Evolutionary conservation across 1,140 invertebrate species (phyloP), one percentile per base, ranked within the genome.

Genomic region (Neodiprion fabricii): DNA sequence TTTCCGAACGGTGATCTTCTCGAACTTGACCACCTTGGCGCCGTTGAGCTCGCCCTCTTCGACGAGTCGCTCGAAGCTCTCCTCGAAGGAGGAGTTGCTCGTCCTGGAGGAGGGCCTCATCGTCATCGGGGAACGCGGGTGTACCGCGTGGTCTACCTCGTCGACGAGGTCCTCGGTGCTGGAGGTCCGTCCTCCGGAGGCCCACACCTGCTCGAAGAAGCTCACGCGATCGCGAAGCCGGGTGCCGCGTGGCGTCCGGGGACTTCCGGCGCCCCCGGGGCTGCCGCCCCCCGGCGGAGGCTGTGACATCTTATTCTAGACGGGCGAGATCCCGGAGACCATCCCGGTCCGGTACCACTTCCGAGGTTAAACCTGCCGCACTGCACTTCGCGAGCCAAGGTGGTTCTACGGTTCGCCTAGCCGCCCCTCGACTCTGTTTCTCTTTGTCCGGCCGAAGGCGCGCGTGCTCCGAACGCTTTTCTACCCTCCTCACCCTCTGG

Each of bases 191-290:
- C 78, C 80, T 5, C 91, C 91, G 28, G 90, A 90, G 0, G 81
- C 80, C 92, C 93, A 95, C 23, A 95, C 90, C 85, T 93, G 92
- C 79, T 96, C 94, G 85, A 93, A 95, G 84, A 94, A 94, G 71
- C 89, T 92, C 73, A 95, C 94, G 80, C 92, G 91, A 78, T 95
- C 92, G 66, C 90, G 89, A 12, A 95, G 89, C 66, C 91, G 77
- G 83, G 84, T 87, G 86, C 86, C 88, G 89, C 86, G 87, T 89
- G 88, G 81, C 72, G 80, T 83, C 17, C 79, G 76, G 14, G 82
- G 79, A 65, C 83, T 84, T 28, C 70, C 72, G 14, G 72, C 71
- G 21, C 74, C 74, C 72, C 67, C 65, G 1, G 80, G 76, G 68
- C 78, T 79, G 9, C 77, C 77, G 50, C 68, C 75, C 76, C 73